phyloP scores from a whole-genome alignment of 2,797 vertebrate genomes.

The Nasua narica region DNA sequence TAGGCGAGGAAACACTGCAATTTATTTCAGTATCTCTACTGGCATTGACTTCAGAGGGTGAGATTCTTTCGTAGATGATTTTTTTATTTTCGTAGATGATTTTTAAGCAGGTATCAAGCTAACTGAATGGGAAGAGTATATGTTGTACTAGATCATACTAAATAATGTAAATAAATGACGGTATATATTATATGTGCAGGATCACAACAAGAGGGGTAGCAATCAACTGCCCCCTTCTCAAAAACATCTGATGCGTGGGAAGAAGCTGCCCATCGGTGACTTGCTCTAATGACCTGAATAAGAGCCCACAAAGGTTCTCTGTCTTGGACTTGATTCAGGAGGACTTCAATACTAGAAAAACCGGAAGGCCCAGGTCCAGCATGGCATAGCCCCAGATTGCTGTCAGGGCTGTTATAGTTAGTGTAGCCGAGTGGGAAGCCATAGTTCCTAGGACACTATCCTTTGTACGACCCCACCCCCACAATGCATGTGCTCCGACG shows the following conservation, averaged over 20 bases:
- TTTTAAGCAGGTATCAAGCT: background rate
- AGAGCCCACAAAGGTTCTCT: background rate
- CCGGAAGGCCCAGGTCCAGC: background rate
- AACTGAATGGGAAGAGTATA: background rate
- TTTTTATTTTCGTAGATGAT: background rate
- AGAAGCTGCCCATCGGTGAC: background rate
- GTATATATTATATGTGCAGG: background rate
- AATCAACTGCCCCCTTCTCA: background rate
- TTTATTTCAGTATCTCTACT: background rate
- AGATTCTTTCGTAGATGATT: background rate
- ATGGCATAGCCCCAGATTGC: too few relatives aligned
- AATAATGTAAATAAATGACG: background rate
- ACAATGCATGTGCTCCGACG: background rate
- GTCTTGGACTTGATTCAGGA: background rate
- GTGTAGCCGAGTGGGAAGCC: background rate
- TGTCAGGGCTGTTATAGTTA: background rate
- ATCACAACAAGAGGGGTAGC: too few relatives aligned
- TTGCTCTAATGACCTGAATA: background rate
- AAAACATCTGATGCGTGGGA: background rate
- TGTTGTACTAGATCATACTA: background rate
- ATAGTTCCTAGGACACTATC: background rate
- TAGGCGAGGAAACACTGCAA: background rate
- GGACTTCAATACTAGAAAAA: background rate
- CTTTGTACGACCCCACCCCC: accelerated
- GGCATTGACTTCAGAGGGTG: background rate